Base-by-base conservation (phyloP, 2,888 invertebrate species). In the Neria commutata region DNA sequence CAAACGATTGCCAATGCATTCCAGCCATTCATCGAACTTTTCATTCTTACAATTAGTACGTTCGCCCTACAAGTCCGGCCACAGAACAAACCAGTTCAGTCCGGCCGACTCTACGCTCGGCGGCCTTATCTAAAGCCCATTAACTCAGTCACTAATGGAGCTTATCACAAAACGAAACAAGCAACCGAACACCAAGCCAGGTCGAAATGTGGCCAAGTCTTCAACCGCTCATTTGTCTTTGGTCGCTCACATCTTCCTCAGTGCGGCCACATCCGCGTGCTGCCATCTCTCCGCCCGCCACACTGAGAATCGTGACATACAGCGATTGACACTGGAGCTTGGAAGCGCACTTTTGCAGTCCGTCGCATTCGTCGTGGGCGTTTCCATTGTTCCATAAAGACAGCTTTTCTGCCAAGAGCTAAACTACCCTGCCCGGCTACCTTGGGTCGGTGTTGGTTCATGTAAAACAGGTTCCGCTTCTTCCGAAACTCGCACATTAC, bases 111-210 rank as follows among this genome's bases (percentile, higher is more conserved):
- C 37, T 37, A 37, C n/a, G 37, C n/a, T 37, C 37, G 37, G 11
- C n/a, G n/a, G 6, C n/a, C n/a, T 37, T 37, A 37, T 37, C 37
- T 37, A 37, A 37, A 19, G 68, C 69, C 74, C 80, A 80, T 77
- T 79, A 80, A 78, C 77, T 78, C 71, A 78, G 79, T 77, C 78
- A 77, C 79, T 79, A 79, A 80, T 80, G 80, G 80, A 79, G 77
- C 76, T 80, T 79, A 79, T 79, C 79, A 72, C 67, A 76, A 75
- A 75, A 76, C 74, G 74, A 76, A 74, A 74, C 74, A 71, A 75
- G 75, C 74, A 76, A 75, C 75, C 65, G 77, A 68, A 64, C 63
- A 65, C 55, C 54, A 59, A 55, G 60, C 34, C 42, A 34, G 37
- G 47, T 10, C 6, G 6, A 29, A 29, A 11, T 29, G 6, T 8